Base-by-base conservation (phyloP, 2,113 vertebrate species). In the Rostratula benghalensis region DNA sequence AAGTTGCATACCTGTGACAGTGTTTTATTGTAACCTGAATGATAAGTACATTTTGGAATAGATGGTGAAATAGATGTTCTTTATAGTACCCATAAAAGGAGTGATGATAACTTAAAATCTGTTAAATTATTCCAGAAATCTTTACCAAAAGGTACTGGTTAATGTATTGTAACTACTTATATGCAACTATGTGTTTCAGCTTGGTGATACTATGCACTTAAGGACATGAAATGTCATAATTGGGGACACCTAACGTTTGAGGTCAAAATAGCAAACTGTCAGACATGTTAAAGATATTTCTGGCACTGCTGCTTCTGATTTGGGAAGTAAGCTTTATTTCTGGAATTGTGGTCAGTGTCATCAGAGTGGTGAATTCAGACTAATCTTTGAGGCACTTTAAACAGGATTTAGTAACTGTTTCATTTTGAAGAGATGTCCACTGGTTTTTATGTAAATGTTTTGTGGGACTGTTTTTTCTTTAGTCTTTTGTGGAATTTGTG, bases 321-420 rank as follows among this genome's bases (percentile, higher is more conserved):
- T 95, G 96, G 90, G 96, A 96, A 94, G 89, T 22, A 41, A 68
- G 65, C 56, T 89, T 91, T 95, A 77, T 83, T 96, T 95, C 48
- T 91, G 80, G 85, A 87, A 30, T 5, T 30, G 61, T 35, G 79
- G 89, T 83, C 69, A 90, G 68, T 85, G 76, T 63, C 64, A 15
- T 80, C 46, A 54, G 69, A 41, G 64, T 68, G 71, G 50, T 85
- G 28, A 86, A 86, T 88, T 83, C 76, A 94, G 48, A n/a, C 4
- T 73, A 21, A 53, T 86, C 69, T 75, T 93, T 31, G 77, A 87
- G 92, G 60, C 63, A 37, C 63, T 92, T 91, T 41, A n/a, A 59
- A 63, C 65, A n/a, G 25, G 24, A 25, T 77, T 88, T 77, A 80
- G 91, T 77, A 83, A 59, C 89, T 54, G 5, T 46, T 86, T 77